Conservation (phyloP, 2,113 vertebrate species). For the Paradisaea rubra region DNA sequence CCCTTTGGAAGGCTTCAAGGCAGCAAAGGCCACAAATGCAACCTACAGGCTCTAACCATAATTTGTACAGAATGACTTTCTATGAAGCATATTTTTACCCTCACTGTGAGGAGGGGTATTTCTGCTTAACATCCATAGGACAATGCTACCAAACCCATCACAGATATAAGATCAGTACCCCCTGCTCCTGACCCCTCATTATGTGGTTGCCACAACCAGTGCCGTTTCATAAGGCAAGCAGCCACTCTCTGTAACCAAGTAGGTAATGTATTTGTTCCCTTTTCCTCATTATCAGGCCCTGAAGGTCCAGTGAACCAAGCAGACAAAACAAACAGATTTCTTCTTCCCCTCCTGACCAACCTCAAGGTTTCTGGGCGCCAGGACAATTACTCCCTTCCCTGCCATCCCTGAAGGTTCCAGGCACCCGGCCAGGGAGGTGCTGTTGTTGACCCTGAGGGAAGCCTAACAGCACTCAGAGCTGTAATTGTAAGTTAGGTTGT, state of each 20-base stretch:
- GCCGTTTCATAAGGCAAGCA: background rate
- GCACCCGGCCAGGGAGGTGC: background rate
- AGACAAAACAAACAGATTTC: background rate
- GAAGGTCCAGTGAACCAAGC: background rate
- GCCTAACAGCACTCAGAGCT: background rate
- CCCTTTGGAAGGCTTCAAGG: background rate
- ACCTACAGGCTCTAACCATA: background rate
- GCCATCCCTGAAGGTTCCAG: background rate
- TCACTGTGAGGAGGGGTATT: background rate
- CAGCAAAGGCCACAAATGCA: background rate
- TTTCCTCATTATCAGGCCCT: background rate
- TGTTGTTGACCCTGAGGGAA: background rate
- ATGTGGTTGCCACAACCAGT: background rate
- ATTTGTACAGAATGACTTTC: background rate
- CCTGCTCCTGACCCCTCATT: rapidly evolving
- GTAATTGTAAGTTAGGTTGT: background rate
- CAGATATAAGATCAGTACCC: background rate
- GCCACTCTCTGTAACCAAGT: background rate
- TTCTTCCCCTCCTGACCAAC: background rate
- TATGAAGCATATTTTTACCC: background rate
- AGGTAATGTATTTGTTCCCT: background rate
- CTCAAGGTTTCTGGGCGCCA: background rate
- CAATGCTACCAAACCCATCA: background rate
- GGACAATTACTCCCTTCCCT: background rate
- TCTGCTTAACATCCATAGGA: background rate